These are phyloP conservation scores for Chrysopa pallens DNA, from an alignment of 1,140 invertebrate species.

Conservation along the genomic window DNA sequence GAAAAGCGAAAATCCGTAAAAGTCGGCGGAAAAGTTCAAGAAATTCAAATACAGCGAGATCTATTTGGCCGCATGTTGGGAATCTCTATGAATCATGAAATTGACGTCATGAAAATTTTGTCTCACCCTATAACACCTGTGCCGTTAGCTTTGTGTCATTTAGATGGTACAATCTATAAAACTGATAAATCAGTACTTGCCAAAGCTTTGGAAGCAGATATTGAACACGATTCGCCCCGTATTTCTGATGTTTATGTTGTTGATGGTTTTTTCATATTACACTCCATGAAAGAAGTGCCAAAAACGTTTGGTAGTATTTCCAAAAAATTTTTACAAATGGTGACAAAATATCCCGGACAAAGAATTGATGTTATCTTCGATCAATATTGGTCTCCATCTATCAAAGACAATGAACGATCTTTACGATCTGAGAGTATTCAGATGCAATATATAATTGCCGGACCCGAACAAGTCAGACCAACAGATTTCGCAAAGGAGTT, in stretches of 20 bases:
- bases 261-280: conserved; percentile 9
- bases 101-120: conserved; percentile 6
- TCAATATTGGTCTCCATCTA: conserved; percentile 1
- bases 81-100: conserved; percentile 6
- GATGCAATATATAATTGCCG: conserved; percentile 6
- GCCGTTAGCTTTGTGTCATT: background rate
- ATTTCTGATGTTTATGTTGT: conserved; percentile 6
- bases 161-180: conserved; percentile 5
- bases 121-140: conserved; percentile 2
- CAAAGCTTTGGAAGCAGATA: conserved; percentile 2
- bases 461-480: conserved; percentile 6
- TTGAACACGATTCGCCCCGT: conserved; percentile 6
- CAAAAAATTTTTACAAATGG: background rate
- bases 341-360: background rate
- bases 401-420: conserved; percentile 7
- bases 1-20: conserved; percentile 3
- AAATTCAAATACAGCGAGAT: conserved; percentile 2
- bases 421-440: conserved; percentile 10
- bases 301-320: background rate
- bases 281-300: conserved; percentile 3
- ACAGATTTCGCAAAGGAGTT: too few relatives aligned
- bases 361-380: background rate
- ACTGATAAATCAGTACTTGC: conserved; percentile 3
- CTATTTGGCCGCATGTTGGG: conserved; percentile 9
- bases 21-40: background rate